phyloP scores from a whole-genome alignment of 2,113 vertebrate genomes.

The Kryptolebias marmoratus region DNA sequence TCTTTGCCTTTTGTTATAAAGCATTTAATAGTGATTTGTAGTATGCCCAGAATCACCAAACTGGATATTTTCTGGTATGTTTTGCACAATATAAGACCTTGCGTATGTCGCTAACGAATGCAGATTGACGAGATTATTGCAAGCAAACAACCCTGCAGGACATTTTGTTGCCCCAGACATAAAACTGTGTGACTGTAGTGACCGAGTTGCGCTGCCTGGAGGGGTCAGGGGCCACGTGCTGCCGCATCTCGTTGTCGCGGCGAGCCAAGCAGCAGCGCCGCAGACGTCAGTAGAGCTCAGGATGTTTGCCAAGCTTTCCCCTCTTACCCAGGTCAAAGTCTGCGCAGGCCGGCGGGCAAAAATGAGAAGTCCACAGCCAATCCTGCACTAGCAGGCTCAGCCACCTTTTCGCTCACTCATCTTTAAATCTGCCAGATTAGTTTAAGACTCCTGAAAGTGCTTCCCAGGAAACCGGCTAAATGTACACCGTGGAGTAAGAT shows the following conservation, averaged over 20 bases:
- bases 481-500: neutral
- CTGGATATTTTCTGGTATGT: no score
- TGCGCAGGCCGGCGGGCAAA: slow-evolving; percentile 47
- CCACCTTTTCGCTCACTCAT: slow-evolving; percentile 20
- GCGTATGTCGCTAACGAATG: slow-evolving; percentile 1
- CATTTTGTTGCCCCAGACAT: neutral
- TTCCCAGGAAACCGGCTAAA: slow-evolving; percentile 7
- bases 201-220: slow-evolving; percentile 12
- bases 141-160: neutral
- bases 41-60: no score
- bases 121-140: slow-evolving; percentile 1
- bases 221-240: slow-evolving; percentile 53
- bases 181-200: slow-evolving; percentile 6
- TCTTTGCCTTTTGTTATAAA: neutral
- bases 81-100: neutral
- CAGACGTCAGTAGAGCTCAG: slow-evolving; percentile 34
- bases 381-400: slow-evolving; percentile 25
- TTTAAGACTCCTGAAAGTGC: slow-evolving; percentile 30
- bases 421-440: slow-evolving; percentile 34
- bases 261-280: slow-evolving; percentile 47
- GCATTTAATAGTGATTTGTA: neutral
- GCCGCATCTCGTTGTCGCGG: slow-evolving; percentile 30
- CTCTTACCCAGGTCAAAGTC: slow-evolving; percentile 64
- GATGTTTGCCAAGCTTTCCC: slow-evolving; percentile 42
- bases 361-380: slow-evolving; percentile 39